phyloP scores from a whole-genome alignment of 2,797 vertebrate species.

The Enoplosus armatus region DNA sequence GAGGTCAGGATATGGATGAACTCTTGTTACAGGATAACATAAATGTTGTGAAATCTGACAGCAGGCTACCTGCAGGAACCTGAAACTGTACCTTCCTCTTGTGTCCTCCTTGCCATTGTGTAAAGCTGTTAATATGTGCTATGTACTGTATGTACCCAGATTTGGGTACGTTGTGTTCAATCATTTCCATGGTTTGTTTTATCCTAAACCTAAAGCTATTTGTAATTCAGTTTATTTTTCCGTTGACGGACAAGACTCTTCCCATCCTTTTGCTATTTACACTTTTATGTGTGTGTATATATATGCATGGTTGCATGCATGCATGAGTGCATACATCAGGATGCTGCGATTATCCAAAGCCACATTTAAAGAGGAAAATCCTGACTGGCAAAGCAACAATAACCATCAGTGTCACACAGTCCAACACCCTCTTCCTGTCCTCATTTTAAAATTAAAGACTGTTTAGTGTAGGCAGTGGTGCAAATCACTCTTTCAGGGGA shows the following conservation, averaged over 20 bases:
- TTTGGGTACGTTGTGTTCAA: not conserved
- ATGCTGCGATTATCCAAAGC: conserved; percentile 32
- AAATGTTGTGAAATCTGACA: conserved; percentile 2
- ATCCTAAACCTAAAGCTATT: not conserved
- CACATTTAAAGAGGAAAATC: conserved; percentile 42
- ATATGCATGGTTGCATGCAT: conserved; percentile 1
- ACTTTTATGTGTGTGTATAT: conserved; percentile 6
- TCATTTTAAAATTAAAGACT: conserved; percentile 58
- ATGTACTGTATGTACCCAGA: not conserved
- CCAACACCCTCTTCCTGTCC: conserved; percentile 58
- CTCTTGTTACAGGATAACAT: not conserved
- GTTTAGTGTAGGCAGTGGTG: conserved; percentile 51
- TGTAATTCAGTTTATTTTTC: conserved; percentile 14
- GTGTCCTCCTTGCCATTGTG: too few relatives aligned
- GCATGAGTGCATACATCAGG: conserved; percentile 25
- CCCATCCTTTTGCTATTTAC: not conserved
- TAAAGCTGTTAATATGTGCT: not conserved
- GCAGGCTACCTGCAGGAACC: not conserved
- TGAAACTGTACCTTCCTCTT: not conserved
- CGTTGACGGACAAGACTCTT: not conserved
- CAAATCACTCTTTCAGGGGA: conserved; percentile 37
- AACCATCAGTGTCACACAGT: conserved; percentile 48
- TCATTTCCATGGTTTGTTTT: not conserved
- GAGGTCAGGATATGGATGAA: not conserved
- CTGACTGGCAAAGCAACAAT: conserved; percentile 59